Base-by-base conservation (phyloP, 2,888 invertebrate genomes). In the Camptogramma bilineatum region DNA sequence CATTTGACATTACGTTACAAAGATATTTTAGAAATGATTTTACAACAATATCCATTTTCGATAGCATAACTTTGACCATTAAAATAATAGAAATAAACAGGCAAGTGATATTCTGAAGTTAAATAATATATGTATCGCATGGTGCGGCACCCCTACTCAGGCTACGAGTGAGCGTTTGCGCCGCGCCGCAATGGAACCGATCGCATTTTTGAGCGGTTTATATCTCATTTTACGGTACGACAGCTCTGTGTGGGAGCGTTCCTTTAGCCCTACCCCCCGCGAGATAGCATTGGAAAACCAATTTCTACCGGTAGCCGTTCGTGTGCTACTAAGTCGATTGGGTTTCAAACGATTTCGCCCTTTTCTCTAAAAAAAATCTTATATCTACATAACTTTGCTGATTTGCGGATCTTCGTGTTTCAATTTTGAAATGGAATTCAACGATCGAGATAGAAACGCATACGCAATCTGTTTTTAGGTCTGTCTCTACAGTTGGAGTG, bases 161-260 rank as follows among this genome's bases (percentile, higher is more conserved):
- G 69, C 76, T 73, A 65, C 70, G 70, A 75, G 71, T 65, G 66
- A 77, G 70, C 73, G 71, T 74, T 53, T 7, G 69, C 69, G 69
- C 58, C 69, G 64, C 71, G 57, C 69, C 62, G 75, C 78, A 75
- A 78, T 77, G 75, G 74, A 81, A 79, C 75, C 79, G 81, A 85
- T 87, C 82, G 80, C 81, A 84, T 86, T 90, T 91, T 89, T 86
- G 85, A 87, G 74, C 84, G 82, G 80, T 85, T 86, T 87, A 88
- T 86, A 88, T 88, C 86, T 88, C 82, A 88, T 91, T 91, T 90
- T 84, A 87, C 86, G 87, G 82, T 76, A 82, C 82, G 82, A 85
- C 86, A 87, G 86, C 83, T 87, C 73, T 68, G 67, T 73, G 74
- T 74, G 54, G 67, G 69, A 73, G 74, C 69, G 54, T 52, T 46